A percentile compares a stretch with the other conserved stretches of the same genome.
Conservation (phyloP, 2,888 invertebrate genomes). For the Polydrusus cervinus region DNA sequence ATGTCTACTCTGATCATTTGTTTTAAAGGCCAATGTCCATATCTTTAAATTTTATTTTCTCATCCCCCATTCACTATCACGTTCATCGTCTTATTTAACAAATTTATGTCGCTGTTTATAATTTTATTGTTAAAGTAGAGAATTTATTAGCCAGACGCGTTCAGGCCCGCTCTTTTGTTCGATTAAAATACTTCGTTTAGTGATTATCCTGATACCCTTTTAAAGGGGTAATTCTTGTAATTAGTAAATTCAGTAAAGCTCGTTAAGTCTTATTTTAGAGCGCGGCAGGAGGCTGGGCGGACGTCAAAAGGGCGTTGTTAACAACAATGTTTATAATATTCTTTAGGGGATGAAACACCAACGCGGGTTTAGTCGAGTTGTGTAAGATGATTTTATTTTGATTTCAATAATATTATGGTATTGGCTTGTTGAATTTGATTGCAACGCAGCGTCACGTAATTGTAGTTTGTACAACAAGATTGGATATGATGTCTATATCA, state of each 20-base stretch:
- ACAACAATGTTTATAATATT: background rate
- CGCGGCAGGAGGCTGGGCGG: background rate
- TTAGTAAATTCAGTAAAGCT: constrained; percentile 18
- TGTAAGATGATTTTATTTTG: no score
- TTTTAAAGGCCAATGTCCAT: no score
- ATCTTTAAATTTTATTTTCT: no score
- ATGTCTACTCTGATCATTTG: no score
- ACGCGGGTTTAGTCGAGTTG: no score
- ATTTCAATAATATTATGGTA: no score
- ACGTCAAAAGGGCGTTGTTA: background rate
- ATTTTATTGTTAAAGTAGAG: constrained; percentile 5
- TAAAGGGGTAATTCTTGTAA: constrained; percentile 9
- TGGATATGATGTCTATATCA: no score
- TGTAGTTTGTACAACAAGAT: no score
- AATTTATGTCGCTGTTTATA: constrained; percentile 16
- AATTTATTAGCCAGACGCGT: constrained; percentile 1
- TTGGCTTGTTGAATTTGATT: no score
- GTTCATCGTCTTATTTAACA: constrained; percentile 3
- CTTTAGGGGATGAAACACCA: no score
- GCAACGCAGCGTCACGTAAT: no score
- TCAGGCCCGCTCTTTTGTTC: constrained; percentile 5
- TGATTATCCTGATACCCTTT: constrained; percentile 9
- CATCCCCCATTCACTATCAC: no score
- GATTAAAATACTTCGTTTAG: constrained; percentile 23
- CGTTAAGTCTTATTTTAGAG: constrained; percentile 8